These are phyloP conservation scores for Brachionus paranguensis DNA, from an alignment of 1,140 invertebrate genomes.

Conservation along the genomic window DNA sequence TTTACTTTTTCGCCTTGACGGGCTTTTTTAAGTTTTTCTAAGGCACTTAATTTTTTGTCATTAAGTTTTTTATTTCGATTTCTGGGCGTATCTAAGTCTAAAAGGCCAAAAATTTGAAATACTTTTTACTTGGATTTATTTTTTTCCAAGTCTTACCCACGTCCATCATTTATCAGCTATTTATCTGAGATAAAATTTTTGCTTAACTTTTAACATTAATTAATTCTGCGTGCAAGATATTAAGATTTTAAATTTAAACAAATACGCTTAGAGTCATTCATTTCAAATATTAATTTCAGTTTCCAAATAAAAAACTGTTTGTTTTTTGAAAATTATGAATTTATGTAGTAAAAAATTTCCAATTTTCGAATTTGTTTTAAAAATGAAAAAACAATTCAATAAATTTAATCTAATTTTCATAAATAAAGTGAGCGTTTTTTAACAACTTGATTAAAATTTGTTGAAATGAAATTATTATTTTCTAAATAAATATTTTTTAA, in stretches of 20 bases:
- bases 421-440: no score
- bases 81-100: neutral
- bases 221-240: neutral
- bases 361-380: no score
- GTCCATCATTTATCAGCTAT: neutral
- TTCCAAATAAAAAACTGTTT: neutral
- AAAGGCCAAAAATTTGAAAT: neutral
- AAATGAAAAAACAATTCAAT: no score
- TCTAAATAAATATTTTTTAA: no score
- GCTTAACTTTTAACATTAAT: neutral
- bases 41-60: constrained; percentile 38
- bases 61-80: constrained; percentile 14
- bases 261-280: no score
- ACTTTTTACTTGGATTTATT: no score
- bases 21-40: constrained; percentile 27
- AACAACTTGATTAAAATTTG: no score
- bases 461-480: no score
- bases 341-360: no score
- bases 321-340: neutral
- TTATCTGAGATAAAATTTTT: neutral
- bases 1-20: constrained; percentile 34
- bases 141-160: neutral
- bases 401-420: no score
- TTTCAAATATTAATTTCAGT: neutral
- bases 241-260: neutral